Evolutionary conservation across 2,113 vertebrate species (phyloP), one percentile per base, ranked within the genome.

Genomic region (Callionymus lyra): DNA sequence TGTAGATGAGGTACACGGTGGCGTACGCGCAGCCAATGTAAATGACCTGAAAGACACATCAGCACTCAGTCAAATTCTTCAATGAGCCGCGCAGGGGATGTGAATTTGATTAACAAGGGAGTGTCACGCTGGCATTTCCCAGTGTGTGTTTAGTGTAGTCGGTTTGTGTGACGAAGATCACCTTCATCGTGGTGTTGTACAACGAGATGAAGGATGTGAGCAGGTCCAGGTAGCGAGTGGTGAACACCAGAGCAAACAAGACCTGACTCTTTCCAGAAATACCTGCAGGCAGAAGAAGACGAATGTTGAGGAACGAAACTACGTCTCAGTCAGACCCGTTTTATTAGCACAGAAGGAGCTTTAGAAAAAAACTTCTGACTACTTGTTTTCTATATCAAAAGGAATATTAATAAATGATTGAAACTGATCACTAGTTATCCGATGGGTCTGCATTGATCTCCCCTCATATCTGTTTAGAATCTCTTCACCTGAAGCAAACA

Each of bases 121-220:
- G 50, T 62, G 65, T 45, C 11, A 1, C 2, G 6, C 10, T 6
- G 1, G 13, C 16, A 11, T 6, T 2, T 1, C 15, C 41, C 15
- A 43, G 5, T 6, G 31, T 34, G 14, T 44, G 41, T 18, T 59
- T 12, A 47, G 19, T 35, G 16, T 16, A 15, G 2, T 34, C n/a
- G 11, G 13, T n/a, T 33, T 8, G 6, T 18, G 40, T 2, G 2
- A 14, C 0, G 13, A 1, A 14, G 2, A 38, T 66, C 82, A 98
- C 95, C 94, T 99, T 99, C 95, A 99, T 99, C 77, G 79, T 85
- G 59, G 93, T 94, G 78, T 99, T 99, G 85, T 99, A 99, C 53
- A 99, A 79, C 36, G 95, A 99, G 81, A 99, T 97, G 84, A 94
- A 99, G 34, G 93, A 87, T 40, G 92, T 98, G 75, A 98, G 92